These are phyloP conservation scores for Rapana venosa DNA, from an alignment of 2,888 invertebrate species.

Conservation along the genomic window DNA sequence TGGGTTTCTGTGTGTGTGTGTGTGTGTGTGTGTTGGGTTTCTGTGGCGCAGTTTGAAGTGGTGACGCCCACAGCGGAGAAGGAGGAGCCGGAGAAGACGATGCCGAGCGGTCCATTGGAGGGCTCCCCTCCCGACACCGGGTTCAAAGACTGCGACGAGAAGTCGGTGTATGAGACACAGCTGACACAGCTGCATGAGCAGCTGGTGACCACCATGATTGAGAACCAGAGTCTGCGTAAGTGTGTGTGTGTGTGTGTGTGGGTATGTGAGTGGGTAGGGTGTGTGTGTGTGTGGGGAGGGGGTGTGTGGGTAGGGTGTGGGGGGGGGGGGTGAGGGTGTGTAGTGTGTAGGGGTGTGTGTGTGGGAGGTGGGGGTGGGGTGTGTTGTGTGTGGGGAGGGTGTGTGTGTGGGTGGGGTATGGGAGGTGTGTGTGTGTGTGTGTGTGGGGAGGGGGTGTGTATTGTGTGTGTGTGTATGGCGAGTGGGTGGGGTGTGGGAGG, in stretches of 20 bases:
- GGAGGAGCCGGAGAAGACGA: conserved; percentile 37
- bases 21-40: background rate
- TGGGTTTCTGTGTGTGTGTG: background rate
- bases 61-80: conserved; percentile 23
- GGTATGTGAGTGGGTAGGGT: background rate
- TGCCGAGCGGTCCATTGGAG: conserved; percentile 34
- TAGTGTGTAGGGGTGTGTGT: background rate
- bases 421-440: no score
- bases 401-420: no score
- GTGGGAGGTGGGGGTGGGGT: background rate
- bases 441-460: no score
- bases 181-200: conserved; percentile 76
- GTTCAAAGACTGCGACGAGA: conserved; percentile 56
- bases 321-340: background rate
- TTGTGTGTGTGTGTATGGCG: background rate
- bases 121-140: conserved; percentile 28
- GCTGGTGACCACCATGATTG: conserved; percentile 75
- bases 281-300: background rate
- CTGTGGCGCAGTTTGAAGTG: conserved; percentile 39
- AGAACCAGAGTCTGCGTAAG: conserved; percentile 75
- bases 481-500: no score
- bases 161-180: conserved; percentile 71
- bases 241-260: conserved; percentile 12
- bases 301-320: background rate
- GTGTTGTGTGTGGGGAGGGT: background rate